phyloP scores from a whole-genome alignment of 2,797 vertebrate species.

The Sternotherus odoratus region DNA sequence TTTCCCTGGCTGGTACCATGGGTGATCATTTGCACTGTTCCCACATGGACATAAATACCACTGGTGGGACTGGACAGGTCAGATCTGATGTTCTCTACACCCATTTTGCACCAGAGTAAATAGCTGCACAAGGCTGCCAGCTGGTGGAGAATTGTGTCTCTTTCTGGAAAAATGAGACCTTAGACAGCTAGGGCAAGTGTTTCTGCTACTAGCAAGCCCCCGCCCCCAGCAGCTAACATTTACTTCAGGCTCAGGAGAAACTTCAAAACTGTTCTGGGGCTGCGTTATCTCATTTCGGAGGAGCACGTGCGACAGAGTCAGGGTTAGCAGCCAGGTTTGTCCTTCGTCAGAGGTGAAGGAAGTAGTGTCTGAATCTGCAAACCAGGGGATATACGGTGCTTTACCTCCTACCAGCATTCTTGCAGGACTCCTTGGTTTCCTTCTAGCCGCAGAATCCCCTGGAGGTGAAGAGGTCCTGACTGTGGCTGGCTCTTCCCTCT shows the following conservation, averaged over 20 bases:
- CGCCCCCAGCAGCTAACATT: not conserved
- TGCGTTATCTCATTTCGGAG: not conserved
- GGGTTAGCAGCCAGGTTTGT: not conserved
- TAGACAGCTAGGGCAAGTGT: no score
- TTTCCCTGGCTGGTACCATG: accelerated
- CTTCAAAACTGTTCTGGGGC: not conserved
- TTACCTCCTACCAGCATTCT: not conserved
- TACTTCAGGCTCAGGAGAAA: not conserved
- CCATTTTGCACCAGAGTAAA: not conserved
- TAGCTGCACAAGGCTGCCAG: not conserved
- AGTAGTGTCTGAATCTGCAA: not conserved
- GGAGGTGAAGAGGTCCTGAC: not conserved
- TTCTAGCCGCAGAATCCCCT: not conserved
- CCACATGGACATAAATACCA: accelerated
- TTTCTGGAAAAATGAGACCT: not conserved
- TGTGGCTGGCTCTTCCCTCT: no score
- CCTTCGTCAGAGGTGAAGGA: not conserved
- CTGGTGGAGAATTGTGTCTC: not conserved
- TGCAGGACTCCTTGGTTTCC: not conserved
- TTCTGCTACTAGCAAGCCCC: not conserved
- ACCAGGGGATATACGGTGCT: not conserved
- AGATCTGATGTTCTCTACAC: not conserved
- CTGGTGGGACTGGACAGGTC: not conserved
- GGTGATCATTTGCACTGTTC: accelerated
- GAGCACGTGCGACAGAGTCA: no score